Evolutionary conservation across 2,888 invertebrate genomes (phyloP).

Genomic region (Aromia moschata): DNA sequence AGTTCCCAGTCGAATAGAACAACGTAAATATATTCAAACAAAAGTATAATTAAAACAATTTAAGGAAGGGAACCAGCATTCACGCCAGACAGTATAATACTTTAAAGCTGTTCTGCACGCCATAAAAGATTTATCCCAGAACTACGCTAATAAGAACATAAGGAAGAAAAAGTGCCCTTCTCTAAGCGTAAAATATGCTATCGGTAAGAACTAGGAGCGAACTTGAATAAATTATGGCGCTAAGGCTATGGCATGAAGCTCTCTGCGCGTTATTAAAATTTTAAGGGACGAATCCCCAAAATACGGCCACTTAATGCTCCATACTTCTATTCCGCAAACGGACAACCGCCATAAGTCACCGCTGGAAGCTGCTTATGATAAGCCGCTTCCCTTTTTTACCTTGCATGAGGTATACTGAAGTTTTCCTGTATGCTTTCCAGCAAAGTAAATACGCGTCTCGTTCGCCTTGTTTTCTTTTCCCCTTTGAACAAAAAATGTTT

Average conservation of each 20-base stretch:
- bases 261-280: constrained; percentile 55
- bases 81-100: constrained; percentile 11
- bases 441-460: constrained; percentile 26
- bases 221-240: constrained; percentile 52
- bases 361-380: constrained; percentile 51
- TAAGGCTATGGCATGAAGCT: constrained; percentile 51
- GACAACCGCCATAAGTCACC: constrained; percentile 54
- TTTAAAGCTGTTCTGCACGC: constrained; percentile 2
- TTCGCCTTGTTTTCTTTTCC: background rate
- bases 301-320: constrained; percentile 54
- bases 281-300: constrained; percentile 49
- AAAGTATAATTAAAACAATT: constrained; percentile 19
- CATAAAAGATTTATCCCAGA: constrained; percentile 31
- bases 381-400: constrained; percentile 46
- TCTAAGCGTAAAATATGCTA: constrained; percentile 47
- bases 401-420: constrained; percentile 34
- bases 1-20: constrained; percentile 8
- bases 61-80: constrained; percentile 19
- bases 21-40: constrained; percentile 1
- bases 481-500: constrained; percentile 16
- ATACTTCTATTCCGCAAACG: constrained; percentile 52
- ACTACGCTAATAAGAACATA: constrained; percentile 34
- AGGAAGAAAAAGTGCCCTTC: constrained; percentile 43
- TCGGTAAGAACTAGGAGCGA: constrained; percentile 45
- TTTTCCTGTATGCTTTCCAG: constrained; percentile 30